Evolutionary conservation across 64 coral and sea anemone species (phyloP).

Genomic region (Stylophora pistillata): DNA sequence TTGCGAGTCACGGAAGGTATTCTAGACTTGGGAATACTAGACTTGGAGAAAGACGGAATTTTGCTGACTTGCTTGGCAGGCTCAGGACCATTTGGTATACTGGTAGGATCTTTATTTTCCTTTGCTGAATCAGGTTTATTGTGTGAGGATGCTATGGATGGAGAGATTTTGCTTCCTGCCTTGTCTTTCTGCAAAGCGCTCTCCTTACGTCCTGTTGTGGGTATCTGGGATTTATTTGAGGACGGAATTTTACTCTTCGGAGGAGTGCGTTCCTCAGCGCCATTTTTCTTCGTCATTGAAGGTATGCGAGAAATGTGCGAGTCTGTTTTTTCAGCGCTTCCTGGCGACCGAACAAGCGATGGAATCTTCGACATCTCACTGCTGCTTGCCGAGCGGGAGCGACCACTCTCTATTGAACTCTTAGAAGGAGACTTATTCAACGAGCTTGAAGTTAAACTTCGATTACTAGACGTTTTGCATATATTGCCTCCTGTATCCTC

Average conservation of each 20-base stretch:
- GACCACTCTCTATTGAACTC: slow-evolving; percentile 34
- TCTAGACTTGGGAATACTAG: slow-evolving; percentile 21
- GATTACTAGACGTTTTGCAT: slow-evolving; percentile 27
- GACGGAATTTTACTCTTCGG: slow-evolving; percentile 69
- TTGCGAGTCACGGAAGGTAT: slow-evolving; percentile 36
- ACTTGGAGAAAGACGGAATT: slow-evolving; percentile 58
- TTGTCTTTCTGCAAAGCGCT: slow-evolving; percentile 35
- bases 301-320: slow-evolving; percentile 40
- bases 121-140: slow-evolving; percentile 56
- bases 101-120: slow-evolving; percentile 63
- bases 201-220: slow-evolving; percentile 27
- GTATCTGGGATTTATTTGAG: slow-evolving; percentile 33
- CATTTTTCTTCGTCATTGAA: slow-evolving; percentile 32
- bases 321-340: slow-evolving; percentile 1
- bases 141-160: background rate
- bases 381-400: background rate
- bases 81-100: slow-evolving; percentile 33
- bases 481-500: background rate
- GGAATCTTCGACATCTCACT: slow-evolving; percentile 69
- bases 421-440: slow-evolving; percentile 27
- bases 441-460: slow-evolving; percentile 31
- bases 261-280: slow-evolving; percentile 19
- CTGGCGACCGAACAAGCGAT: slow-evolving; percentile 14
- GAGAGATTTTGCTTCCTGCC: slow-evolving; percentile 27
- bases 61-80: slow-evolving; percentile 37